Evolutionary conservation across 2,888 invertebrate genomes (phyloP), one percentile per base, ranked within the genome.

Genomic region (Oxycera nigricornis): DNA sequence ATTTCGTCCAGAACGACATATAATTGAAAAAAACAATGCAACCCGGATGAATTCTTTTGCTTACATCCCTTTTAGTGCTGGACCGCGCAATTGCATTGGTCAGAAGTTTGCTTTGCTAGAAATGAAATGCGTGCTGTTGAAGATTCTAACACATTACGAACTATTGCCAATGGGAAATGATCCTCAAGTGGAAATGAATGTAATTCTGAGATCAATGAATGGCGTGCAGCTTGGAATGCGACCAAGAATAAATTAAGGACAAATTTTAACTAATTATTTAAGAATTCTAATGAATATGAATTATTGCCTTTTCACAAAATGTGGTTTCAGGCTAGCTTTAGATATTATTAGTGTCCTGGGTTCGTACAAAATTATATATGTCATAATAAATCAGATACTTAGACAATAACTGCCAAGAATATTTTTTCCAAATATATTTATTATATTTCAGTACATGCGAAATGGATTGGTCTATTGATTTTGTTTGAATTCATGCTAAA

Each of bases 51-150:
- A 78, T 11, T 77, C 79, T 3, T 82, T 78, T 67, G 80, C 79
- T 50, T 81, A 80, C 75, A 81, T 84, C 75, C 84, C 85, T 0
- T 85, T 85, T 46, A 83, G 83, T 75, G 84, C 84, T 4, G 84
- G 84, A 2, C 89, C 89, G 0, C 87, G 91, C 68, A 91, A 84
- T 75, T 84, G 84, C 73, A 81, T 84, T 74, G 84, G 84, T 0
- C 84, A 84, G 62, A 81, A 81, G n/a, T 83, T 82, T 76, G 84
- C 84, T 0, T 59, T 81, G 57, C 77, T 81, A 2, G 83, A 84
- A 75, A 77, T 83, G 41, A 82, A 83, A 67, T 80, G 81, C 6
- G 79, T 82, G 28, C 52, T 84, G 4, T 79, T 79, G 2, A 82
- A 82, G 65, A 75, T 83, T 57, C 35, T 84, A 70, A 78, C 79